Base-by-base conservation (phyloP, 2,888 invertebrate species). In the Holacanthella duospinosa region DNA sequence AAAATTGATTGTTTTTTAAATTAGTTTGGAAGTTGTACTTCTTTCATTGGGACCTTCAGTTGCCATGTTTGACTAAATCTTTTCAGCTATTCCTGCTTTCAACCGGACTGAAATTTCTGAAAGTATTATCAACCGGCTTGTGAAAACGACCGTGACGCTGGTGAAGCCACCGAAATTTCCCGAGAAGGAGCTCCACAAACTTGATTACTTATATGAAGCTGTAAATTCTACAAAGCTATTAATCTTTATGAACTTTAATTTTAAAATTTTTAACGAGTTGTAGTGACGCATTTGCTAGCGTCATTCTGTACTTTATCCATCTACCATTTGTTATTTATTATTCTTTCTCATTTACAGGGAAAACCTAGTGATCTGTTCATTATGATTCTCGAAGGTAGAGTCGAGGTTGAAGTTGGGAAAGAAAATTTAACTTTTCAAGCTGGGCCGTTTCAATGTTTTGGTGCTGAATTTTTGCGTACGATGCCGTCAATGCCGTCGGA, bases 381-480 rank as follows among this genome's bases (percentile, higher is more conserved):
- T 65, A 82, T 99, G 75, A 88, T 99, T 72, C 80, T 99, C 73
- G 95, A 97, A 77, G 97, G 95, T 0, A 86, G 92, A 24, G 94
- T 94, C 44, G 89, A 94, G 78, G 95, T 99, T 61, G 89, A 88
- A 0, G 91, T 97, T 64, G 97, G 97, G 0, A 84, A 85, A 66
- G 96, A 96, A 79, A 88, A 87, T 77, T 83, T 97, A 75, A 84
- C 88, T 63, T 97, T 96, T 78, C 94, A 96, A 76, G 91, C 92
- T 64, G 97, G 97, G 0, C 93, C 97, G 25, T 99, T 99, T 80
- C 92, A 93, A 0, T 93, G 88, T 79, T 99, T 96, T 78, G 92
- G 92, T 1, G 85, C 87, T 24, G 91, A 93, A 77, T 73, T 71
- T 53, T 59, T 73, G 2, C 29, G 65, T 25, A 44, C 26, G 27